Evolutionary conservation across 2,113 vertebrate genomes (phyloP), one percentile per base, ranked within the genome.

Genomic region (Colinus virginianus): DNA sequence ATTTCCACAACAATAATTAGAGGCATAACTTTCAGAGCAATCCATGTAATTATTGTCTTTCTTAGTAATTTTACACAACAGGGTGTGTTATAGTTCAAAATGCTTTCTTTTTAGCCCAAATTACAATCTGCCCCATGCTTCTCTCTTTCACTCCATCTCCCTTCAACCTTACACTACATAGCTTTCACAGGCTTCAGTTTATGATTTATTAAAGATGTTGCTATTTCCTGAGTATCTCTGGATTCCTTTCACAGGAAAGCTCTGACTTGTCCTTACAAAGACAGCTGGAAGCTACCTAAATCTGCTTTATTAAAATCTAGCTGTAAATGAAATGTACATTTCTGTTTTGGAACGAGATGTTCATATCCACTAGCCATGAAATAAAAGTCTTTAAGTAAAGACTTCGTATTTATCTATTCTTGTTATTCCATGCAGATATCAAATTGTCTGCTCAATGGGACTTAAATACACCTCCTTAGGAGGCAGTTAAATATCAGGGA

Each of bases 191-290:
- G 25, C 86, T 92, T 91, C 55, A 64, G 38, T 91, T 89, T 82
- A 72, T 88, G 90, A 83, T 94, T 96, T 96, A 76, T 88, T 93
- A 90, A 87, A 91, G 64, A 70, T 91, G 56, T 77, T 90, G 78
- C 53, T 67, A 67, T 96, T 94, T 96, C 87, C 94, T 91, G 78
- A 87, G 72, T 90, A 87, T 23, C 36, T 86, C 75, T 83, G 93
- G 69, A 84, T 71, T 95, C 71, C 28, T 94, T 84, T 89, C 36
- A 78, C 58, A 91, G 66, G 59, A 84, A 80, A 90, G 69, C 93
- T 95, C 90, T 95, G 71, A 94, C 66, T 91, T 87, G 75, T 77
- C 64, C 68, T 87, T 78, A 87, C 38, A 85, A 94, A 95, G 79
- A 71, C 63, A 75, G 62, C 75, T 93, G 66, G 71, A 87, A 93